Base-by-base conservation (phyloP, 1,140 invertebrate species). In the Drosophila nikananu region DNA sequence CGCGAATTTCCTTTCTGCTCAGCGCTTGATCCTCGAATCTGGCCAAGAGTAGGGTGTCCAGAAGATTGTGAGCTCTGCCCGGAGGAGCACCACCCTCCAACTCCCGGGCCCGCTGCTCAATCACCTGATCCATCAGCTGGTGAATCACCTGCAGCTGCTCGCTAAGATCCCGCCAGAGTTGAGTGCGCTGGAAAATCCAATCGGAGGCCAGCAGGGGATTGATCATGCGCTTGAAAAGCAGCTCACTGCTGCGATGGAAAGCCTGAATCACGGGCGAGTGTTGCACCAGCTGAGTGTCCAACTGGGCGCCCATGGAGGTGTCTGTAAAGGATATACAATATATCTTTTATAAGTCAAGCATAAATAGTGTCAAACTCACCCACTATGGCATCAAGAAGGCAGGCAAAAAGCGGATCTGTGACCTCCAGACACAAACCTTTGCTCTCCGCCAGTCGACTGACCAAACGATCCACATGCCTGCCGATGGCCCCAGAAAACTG, bases 151-250 rank as follows among this genome's bases (percentile, higher is more conserved):
- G 52, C 1, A 92, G 59, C 17, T 91, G 65, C 15, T 46, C 32
- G 17, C 44, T 8, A 7, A 92, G 57, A 19, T 87, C 23, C 0
- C 80, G 72, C 75, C 72, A 89, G n/a, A 81, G 49, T 9, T 32
- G 39, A 6, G 86, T 92, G 21, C 72, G 77, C 5, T 63, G 61
- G 5, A 91, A 92, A 41, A 92, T 32, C 51, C 76, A 91, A 39
- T 92, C 89, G 1, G 68, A 60, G 10, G 65, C 57, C n/a, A 92
- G 59, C 10, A 92, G 42, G 15, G 91, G 91, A 79, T 92, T 92
- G 17, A 83, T 77, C 91, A 92, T 92, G n/a, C 91, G 86, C 71
- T 92, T 79, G 30, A 92, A 92, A 2, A 92, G 62, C 3, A 92
- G 39, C 49, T 77, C 57, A 10, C 80, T 77, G 52, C 78, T 78